A percentile compares a stretch with the other conserved stretches of the same genome.
Evolutionary conservation across 2,113 vertebrate species (phyloP).

Genomic region (Ornithorhynchus anatinus): DNA sequence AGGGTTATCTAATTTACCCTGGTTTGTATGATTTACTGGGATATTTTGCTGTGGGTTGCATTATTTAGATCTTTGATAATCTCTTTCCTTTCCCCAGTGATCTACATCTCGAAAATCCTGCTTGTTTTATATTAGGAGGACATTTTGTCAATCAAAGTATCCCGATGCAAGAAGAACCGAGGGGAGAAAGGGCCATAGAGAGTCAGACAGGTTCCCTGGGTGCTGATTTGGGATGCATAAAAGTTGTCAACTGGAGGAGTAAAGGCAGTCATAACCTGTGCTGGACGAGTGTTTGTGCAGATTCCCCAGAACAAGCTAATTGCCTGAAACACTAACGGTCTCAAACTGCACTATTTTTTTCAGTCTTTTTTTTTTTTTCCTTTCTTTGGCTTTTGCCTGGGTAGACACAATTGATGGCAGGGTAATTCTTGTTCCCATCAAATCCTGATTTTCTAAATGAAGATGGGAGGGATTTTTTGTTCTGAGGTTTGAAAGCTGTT

Average conservation of each 20-base stretch:
- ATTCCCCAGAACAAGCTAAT: neutral
- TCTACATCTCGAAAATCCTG: conserved; percentile 37
- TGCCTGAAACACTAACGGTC: conserved; percentile 28
- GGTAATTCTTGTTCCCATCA: accelerated
- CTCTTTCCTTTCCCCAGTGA: conserved; percentile 64
- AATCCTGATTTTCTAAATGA: neutral
- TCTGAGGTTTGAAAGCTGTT: neutral
- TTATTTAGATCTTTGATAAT: conserved; percentile 81
- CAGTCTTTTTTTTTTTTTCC: conserved; percentile 24
- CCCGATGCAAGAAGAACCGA: conserved; percentile 11
- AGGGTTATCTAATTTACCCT: conserved; percentile 71
- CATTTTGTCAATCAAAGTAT: conserved; percentile 61
- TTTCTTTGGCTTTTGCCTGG: conserved; percentile 22
- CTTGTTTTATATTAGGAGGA: conserved; percentile 32
- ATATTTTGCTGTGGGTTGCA: conserved; percentile 63
- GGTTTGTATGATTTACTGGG: conserved; percentile 69
- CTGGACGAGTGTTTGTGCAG: conserved; percentile 7
- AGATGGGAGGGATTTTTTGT: neutral
- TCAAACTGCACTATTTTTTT: conserved; percentile 25
- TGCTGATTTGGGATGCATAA: conserved; percentile 28
- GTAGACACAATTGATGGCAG: conserved; percentile 37
- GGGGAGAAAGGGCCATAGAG: neutral
- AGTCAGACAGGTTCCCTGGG: conserved; percentile 7
- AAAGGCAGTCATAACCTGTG: conserved; percentile 6
- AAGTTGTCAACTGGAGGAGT: neutral